Base-by-base conservation (phyloP, 1,140 invertebrate genomes). In the Anagrus nilaparvatae region DNA sequence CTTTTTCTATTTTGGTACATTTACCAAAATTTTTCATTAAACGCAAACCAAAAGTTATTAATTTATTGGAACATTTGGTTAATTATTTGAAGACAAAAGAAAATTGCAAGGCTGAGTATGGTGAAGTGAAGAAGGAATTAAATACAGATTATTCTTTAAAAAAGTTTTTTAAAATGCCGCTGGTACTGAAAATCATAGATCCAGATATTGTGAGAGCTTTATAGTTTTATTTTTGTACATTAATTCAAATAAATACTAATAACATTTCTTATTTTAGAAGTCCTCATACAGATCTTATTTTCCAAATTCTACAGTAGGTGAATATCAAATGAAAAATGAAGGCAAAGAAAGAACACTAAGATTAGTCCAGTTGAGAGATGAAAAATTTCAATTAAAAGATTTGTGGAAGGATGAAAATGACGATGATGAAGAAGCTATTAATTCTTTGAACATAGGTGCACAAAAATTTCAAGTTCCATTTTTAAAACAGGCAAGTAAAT, bases 21-120 rank as follows among this genome's bases (percentile, higher is more conserved):
- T 60, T 83, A 18, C 58, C 69, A 5, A 60, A 75, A 43, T 84
- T 81, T 56, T 81, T 69, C 53, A 63, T 63, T 3, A 70, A 72
- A 44, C 61, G 72, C 10, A 75, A 74, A 56, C 68, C 73, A 12
- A 77, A 75, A 47, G 58, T 70, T 27, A 58, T 74, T 17, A 56
- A 69, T 5, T 55, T 78, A 19, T 64, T 72, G 0, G 70, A 79
- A 48, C 61, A 68, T 44, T 61, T 80, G 16, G 65, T 77, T 2
- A 65, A 74, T 27, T 66, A 73, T 31, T 56, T 83, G 4, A 73
- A 73, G 50, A 56, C 54, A 0, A 72, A 71, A 46, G 70, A 73
- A 4, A 68, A 73, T 45, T 59, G 61, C 49, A 58, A 67, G 18
- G 70, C 72, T 12, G 71, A 74, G 13, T 75, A 74, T 45, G 59